Evolutionary conservation across 2,797 vertebrate genomes (phyloP).

Genomic region (Spinibarbus caldwelli): DNA sequence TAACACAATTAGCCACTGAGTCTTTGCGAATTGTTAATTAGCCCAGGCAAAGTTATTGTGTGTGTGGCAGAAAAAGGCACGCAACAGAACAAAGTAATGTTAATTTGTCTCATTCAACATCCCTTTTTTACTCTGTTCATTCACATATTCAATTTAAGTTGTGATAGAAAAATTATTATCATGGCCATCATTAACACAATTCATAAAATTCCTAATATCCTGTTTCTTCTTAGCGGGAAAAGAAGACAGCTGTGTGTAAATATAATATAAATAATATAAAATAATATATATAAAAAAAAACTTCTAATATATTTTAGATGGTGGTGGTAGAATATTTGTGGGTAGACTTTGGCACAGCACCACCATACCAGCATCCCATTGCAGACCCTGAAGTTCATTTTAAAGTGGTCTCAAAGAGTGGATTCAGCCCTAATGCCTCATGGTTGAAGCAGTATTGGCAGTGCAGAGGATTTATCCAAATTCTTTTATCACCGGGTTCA

Average conservation of each 20-base stretch:
- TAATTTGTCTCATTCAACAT: conserved; percentile 83
- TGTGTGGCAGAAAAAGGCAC: conserved; percentile 80
- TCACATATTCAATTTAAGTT: conserved; percentile 43
- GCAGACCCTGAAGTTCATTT: conserved; percentile 57
- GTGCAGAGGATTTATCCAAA: conserved; percentile 41
- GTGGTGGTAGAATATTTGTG: background rate
- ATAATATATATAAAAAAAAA: too few relatives aligned
- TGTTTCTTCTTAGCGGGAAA: background rate
- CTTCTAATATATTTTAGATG: too few relatives aligned
- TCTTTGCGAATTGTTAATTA: conserved; percentile 98
- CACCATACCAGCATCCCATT: background rate
- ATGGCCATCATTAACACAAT: conserved; percentile 66
- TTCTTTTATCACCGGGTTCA: conserved; percentile 49
- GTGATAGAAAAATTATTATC: conserved; percentile 77
- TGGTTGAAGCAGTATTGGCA: conserved; percentile 44
- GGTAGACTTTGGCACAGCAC: background rate
- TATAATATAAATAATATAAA: background rate
- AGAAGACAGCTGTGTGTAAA: background rate
- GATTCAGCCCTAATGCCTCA: conserved; percentile 62
- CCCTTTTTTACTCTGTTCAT: conserved; percentile 58
- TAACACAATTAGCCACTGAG: conserved; percentile 96
- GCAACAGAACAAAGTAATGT: conserved; percentile 86
- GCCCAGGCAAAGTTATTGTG: conserved; percentile 89
- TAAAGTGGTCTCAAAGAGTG: conserved; percentile 7
- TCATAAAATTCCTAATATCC: background rate